Conservation (phyloP, 2,888 invertebrate genomes). For the Cataglyphis albicans region DNA sequence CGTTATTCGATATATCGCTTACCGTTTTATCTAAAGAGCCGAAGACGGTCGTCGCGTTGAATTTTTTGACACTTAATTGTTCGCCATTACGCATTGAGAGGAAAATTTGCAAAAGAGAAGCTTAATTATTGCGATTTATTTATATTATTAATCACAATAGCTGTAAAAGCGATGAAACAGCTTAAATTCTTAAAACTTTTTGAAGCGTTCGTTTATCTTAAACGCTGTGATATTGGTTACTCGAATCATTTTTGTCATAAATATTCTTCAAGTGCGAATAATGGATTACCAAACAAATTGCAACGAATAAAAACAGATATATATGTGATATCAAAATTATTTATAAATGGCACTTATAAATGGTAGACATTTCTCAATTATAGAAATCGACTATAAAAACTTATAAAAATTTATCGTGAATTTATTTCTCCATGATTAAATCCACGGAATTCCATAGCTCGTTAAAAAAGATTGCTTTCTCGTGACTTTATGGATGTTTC, state of each 20-base stretch:
- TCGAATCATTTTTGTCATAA: not conserved
- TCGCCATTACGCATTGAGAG: not conserved
- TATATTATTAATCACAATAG: not conserved
- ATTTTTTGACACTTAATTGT: constrained; percentile 4
- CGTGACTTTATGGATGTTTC: constrained; percentile 39
- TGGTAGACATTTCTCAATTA: not conserved
- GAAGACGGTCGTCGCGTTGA: not conserved
- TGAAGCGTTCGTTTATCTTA: not conserved
- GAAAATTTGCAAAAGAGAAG: not conserved
- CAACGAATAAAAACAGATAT: not conserved
- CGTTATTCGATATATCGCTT: constrained; percentile 30
- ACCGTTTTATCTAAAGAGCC: constrained; percentile 30
- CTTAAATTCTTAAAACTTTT: not conserved
- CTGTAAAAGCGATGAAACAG: not conserved
- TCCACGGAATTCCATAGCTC: constrained; percentile 36
- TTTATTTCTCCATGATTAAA: constrained; percentile 15
- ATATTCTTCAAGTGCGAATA: not conserved
- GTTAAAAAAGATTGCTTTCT: constrained; percentile 23
- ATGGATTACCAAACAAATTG: not conserved
- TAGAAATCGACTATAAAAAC: not conserved
- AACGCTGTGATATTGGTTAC: not conserved
- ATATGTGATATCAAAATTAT: not conserved
- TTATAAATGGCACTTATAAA: not conserved
- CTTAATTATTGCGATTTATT: constrained; percentile 2
- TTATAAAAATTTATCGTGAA: not conserved